phyloP scores from a whole-genome alignment of 1,140 invertebrate species.

The Brachionus rotundiformis region DNA sequence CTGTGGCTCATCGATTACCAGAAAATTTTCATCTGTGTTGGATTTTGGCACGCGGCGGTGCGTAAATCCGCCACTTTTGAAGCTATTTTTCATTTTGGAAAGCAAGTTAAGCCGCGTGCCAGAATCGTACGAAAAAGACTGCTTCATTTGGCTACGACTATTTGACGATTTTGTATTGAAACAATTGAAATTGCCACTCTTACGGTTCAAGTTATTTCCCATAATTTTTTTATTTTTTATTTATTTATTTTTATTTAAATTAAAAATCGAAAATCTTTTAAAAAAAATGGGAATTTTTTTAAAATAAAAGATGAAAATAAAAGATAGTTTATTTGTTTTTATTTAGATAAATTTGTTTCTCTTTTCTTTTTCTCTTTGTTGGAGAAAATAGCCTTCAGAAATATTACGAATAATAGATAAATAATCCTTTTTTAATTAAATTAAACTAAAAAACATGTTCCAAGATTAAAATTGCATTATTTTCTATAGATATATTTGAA shows the following conservation, averaged over 20 bases:
- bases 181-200: not conserved
- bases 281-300: not conserved
- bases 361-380: no score
- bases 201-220: conserved; percentile 26
- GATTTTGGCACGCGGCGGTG: not conserved
- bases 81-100: conserved; percentile 3
- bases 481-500: not conserved
- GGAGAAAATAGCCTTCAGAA: no score
- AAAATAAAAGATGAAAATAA: not conserved
- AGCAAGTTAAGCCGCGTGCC: not conserved
- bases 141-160: not conserved
- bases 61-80: not conserved
- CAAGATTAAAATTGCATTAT: not conserved
- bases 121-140: conserved; percentile 29
- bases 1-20: not conserved
- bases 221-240: not conserved
- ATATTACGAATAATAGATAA: no score
- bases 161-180: not conserved
- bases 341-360: not conserved
- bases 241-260: no score
- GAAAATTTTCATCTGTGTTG: conserved; percentile 15
- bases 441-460: not conserved
- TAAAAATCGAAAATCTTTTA: not conserved
- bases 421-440: no score
- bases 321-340: no score